A percentile compares a stretch with the other conserved stretches of the same genome.
Evolutionary conservation across 2,797 vertebrate species (phyloP).

Genomic region (Danio choprae): DNA sequence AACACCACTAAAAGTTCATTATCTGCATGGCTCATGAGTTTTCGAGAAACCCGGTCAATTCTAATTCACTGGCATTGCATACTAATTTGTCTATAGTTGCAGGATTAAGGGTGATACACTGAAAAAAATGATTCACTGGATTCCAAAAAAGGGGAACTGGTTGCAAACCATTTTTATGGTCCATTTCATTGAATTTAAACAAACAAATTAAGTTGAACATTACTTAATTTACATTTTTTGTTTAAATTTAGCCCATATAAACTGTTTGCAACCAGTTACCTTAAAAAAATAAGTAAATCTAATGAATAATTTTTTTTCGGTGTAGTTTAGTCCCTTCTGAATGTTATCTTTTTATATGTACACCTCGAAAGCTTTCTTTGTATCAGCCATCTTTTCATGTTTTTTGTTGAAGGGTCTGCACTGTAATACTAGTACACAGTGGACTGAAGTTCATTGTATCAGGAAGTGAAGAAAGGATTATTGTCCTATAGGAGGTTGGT

Average conservation of each 20-base stretch:
- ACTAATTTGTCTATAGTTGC: not conserved
- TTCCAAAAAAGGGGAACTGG: no score
- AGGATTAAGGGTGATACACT: not conserved
- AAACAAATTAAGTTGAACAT: no score
- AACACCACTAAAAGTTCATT: not conserved
- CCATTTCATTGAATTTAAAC: no score
- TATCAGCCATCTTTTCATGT: constrained; percentile 13
- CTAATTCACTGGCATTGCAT: not conserved
- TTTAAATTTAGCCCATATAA: no score
- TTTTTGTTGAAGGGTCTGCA: constrained; percentile 23
- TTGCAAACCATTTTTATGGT: no score
- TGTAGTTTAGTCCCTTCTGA: not conserved
- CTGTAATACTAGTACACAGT: constrained; percentile 29
- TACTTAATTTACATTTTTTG: no score
- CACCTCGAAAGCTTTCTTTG: not conserved
- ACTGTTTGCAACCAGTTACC: no score
- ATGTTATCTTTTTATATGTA: not conserved
- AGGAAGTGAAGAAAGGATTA: constrained; percentile 14
- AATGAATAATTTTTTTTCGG: no score
- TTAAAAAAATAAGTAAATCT: no score
- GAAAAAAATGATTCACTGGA: no score
- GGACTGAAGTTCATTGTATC: constrained; percentile 9
- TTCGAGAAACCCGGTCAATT: not conserved
- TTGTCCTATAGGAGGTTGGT: constrained; percentile 37
- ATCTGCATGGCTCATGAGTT: constrained; percentile 7